Percentiles rank a stretch among this genome's conserved stretches.
Conservation (phyloP, 1,140 invertebrate genomes). For the Sitodiplosis mosellana region DNA sequence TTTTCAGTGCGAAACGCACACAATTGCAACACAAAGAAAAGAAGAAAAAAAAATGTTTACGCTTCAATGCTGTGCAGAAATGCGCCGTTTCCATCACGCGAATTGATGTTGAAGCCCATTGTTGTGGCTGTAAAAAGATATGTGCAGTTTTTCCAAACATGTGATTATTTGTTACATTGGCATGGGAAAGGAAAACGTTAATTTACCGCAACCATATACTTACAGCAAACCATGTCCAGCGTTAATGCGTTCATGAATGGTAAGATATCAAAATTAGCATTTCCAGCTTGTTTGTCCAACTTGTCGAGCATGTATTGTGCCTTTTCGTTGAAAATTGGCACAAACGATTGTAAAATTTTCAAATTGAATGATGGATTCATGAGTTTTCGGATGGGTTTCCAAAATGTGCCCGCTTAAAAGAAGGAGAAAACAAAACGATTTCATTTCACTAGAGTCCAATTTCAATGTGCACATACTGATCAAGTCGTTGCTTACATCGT, state of each 20-base stretch:
- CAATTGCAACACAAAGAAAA: background rate
- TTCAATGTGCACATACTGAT: too few species aligned
- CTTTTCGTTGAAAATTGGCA: constrained; percentile 4
- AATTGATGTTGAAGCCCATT: background rate
- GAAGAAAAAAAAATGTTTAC: background rate
- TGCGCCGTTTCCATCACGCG: background rate
- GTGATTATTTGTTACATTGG: too few species aligned
- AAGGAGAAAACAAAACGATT: too few species aligned
- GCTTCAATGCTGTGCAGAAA: background rate
- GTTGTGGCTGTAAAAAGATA: background rate
- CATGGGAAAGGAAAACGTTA: too few species aligned
- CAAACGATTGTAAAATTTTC: constrained; percentile 1
- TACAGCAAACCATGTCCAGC: background rate
- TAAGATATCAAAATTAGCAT: background rate
- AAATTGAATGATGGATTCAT: constrained; percentile 3
- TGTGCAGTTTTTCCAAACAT: too few species aligned
- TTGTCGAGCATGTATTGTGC: background rate
- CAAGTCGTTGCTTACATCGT: too few species aligned
- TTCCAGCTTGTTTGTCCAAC: background rate
- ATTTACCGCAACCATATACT: background rate
- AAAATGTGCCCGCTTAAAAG: background rate
- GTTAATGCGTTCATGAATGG: background rate
- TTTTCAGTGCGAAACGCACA: background rate
- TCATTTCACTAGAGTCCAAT: too few species aligned
- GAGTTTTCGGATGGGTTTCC: constrained; percentile 1